A percentile compares a stretch with the other conserved stretches of the same genome.
Conservation (phyloP, 2,113 vertebrate species). For the Spea multiplicata region DNA sequence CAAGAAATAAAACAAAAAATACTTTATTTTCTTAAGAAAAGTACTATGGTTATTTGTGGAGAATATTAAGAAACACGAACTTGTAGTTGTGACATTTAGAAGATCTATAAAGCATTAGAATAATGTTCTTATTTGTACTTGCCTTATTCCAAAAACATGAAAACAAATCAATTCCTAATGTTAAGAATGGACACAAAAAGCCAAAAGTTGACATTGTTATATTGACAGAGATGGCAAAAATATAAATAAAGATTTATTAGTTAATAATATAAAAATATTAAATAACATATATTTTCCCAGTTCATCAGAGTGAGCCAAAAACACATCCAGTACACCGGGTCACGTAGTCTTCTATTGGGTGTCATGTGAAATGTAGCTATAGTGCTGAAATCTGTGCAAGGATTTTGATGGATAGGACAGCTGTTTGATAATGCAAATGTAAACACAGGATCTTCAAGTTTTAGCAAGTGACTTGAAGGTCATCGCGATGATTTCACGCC, state of each 20-base stretch:
- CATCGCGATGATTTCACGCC: slow-evolving; percentile 14
- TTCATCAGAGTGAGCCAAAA: not conserved
- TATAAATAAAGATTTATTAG: not conserved
- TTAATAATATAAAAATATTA: not conserved
- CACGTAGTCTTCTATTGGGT: not conserved
- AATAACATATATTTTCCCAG: not conserved
- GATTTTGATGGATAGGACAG: slow-evolving; percentile 32
- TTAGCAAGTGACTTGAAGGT: slow-evolving; percentile 42
- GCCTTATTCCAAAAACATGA: no score
- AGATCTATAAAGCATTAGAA: no score
- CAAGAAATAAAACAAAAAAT: no score
- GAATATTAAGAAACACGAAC: no score
- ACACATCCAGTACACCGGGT: not conserved
- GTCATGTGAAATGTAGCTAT: not conserved
- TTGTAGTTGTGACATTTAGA: no score
- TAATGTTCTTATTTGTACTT: no score
- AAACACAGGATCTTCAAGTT: slow-evolving; percentile 27
- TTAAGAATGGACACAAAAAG: no score
- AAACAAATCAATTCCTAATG: no score
- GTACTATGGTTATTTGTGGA: no score
- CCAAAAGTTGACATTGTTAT: no score
- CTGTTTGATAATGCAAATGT: slow-evolving; percentile 37
- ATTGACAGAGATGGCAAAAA: not conserved
- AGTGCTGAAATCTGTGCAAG: not conserved
- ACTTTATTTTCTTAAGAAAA: no score